Percentiles rank a stretch among this genome's conserved stretches.
Evolutionary conservation across 92 coral and sea anemone genomes (phyloP).

Genomic region (Umimayanthus kanabou): DNA sequence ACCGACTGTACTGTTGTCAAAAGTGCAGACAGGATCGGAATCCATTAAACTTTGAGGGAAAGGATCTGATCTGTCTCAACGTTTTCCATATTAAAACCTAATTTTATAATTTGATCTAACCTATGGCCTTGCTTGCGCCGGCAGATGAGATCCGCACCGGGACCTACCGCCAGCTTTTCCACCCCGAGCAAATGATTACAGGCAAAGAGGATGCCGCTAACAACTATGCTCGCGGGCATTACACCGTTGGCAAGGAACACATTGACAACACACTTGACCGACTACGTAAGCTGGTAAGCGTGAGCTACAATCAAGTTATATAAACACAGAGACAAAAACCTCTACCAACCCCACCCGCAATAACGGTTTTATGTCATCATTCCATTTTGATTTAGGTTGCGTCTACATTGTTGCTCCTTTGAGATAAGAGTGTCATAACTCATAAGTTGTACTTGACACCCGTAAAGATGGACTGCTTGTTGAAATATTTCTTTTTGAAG

Average conservation of each 20-base stretch:
- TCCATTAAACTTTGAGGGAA: not conserved
- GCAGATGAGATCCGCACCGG: constrained; percentile 80
- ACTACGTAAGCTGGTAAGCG: constrained; percentile 67
- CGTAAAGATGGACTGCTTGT: too few species aligned
- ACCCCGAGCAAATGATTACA: constrained; percentile 76
- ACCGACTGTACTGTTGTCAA: too few species aligned
- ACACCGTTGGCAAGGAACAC: constrained; percentile 74
- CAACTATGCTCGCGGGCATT: constrained; percentile 81
- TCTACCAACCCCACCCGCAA: not conserved
- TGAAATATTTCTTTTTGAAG: too few species aligned
- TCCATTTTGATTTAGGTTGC: too few species aligned
- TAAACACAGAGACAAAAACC: not conserved
- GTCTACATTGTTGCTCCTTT: too few species aligned
- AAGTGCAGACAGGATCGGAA: not conserved
- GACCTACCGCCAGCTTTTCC: constrained; percentile 76
- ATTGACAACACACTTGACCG: constrained; percentile 66
- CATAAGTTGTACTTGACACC: too few species aligned
- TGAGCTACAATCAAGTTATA: not conserved
- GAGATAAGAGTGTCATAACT: too few species aligned
- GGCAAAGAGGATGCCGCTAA: constrained; percentile 85
- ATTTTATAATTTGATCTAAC: not conserved
- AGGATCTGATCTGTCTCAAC: not conserved
- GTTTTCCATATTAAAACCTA: too few species aligned
- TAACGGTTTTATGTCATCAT: too few species aligned
- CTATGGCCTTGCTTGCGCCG: not conserved